phyloP scores from a whole-genome alignment of 2,797 vertebrate species.

The Crocidura indochinensis region DNA sequence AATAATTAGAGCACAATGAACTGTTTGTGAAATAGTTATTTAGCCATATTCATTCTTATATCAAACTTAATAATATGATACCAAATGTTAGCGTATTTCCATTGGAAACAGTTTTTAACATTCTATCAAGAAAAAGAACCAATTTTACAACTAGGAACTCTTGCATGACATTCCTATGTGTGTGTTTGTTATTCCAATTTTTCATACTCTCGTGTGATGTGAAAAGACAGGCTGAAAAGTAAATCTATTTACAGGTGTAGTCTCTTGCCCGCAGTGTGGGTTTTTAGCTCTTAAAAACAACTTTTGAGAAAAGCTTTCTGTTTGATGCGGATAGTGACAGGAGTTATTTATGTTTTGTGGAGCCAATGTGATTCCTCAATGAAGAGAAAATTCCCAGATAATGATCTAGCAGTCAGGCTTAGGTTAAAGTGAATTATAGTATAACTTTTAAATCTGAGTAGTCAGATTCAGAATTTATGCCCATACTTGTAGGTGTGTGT shows the following conservation, averaged over 20 bases:
- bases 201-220: conserved; percentile 81
- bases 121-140: conserved; percentile 84
- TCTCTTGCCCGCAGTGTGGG: conserved; percentile 84
- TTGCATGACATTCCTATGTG: conserved; percentile 88
- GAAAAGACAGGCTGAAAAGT: conserved; percentile 83
- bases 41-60: conserved; percentile 32
- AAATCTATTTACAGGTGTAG: conserved; percentile 78
- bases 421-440: conserved; percentile 34
- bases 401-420: conserved; percentile 75
- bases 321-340: conserved; percentile 92
- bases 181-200: conserved; percentile 76
- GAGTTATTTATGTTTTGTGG: conserved; percentile 89
- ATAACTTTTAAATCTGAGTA: conserved; percentile 48
- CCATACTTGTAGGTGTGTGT: background rate
- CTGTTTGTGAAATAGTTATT: conserved; percentile 43
- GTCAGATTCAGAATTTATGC: conserved; percentile 39
- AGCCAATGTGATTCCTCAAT: conserved; percentile 10
- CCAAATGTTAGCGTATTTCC: conserved; percentile 86
- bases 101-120: conserved; percentile 79
- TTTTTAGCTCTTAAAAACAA: conserved; percentile 82
- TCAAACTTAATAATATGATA: conserved; percentile 1
- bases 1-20: background rate
- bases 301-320: conserved; percentile 89
- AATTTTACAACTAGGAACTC: conserved; percentile 89
- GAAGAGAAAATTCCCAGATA: conserved; percentile 91